Base-by-base conservation (phyloP, 2,113 vertebrate genomes). In the Chionis minor region DNA sequence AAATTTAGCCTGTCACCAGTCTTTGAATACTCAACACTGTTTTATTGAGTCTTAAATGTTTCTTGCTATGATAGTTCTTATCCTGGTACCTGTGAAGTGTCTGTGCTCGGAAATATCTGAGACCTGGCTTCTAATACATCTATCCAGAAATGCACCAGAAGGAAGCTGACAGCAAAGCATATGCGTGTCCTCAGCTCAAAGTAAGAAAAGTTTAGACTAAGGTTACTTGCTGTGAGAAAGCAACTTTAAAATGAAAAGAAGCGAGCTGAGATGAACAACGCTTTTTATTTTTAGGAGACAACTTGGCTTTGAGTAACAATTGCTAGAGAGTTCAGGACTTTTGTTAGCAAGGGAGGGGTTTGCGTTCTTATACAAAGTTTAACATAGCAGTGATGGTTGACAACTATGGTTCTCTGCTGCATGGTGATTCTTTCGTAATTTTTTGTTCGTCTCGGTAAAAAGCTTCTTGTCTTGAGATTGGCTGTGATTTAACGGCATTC, bases 401-500 rank as follows among this genome's bases (percentile, higher is more conserved):
- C 73, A 92, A 26, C 28, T 66, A 24, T 9, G 27, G 69, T 45
- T 81, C 51, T 78, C 40, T 81, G 82, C 59, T 87, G 62, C 44
- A 14, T 7, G 55, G 70, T 23, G 58, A 69, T 49, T 75, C 59
- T 90, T 88, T 51, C 19, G 21, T 72, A 67, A 62, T 20, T 69
- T 88, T 91, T 79, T 75, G 44, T 69, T 85, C 47, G 61, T 74
- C 49, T 78, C 51, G 21, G 71, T 75, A 79, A 88, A 96, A 96
- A 51, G 22, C 45, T 63, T 44, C 55, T 84, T 82, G 79, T 85
- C 90, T 75, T 73, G 62, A 88, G 58, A 45, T 8, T 62, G 75
- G 58, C 61, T 96, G 78, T 94, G 86, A 94, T 86, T 95, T 95
- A 77, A 55, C 16, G 55, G 33, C 21, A 42, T 89, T 96, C 40